These are phyloP conservation scores for Agrypnus murinus DNA, from an alignment of 2,888 invertebrate species.

Conservation along the genomic window DNA sequence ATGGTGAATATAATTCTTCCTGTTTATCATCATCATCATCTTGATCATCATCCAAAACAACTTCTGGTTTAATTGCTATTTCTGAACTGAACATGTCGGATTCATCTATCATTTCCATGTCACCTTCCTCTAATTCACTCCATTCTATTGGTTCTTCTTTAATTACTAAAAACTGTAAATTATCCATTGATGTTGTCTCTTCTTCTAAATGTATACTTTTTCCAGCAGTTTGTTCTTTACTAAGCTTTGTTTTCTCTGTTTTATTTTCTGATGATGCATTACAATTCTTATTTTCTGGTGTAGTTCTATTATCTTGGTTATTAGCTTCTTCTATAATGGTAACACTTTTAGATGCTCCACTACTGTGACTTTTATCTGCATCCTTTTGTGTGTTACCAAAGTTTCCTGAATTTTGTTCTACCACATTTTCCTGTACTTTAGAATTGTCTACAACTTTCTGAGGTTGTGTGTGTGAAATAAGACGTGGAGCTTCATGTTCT, in stretches of 20 bases:
- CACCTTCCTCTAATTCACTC: slow-evolving; percentile 79
- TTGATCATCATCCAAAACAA: slow-evolving; percentile 62
- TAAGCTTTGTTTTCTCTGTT: background rate
- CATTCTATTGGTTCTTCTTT: slow-evolving; percentile 83
- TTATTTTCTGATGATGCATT: background rate
- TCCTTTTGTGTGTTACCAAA: slow-evolving; percentile 9
- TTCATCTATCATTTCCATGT: slow-evolving; percentile 75
- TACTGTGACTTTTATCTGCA: background rate
- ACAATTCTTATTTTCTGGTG: background rate
- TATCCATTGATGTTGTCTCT: slow-evolving; percentile 50
- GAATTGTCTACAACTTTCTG: background rate
- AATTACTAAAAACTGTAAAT: slow-evolving; percentile 68
- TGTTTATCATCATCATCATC: slow-evolving; percentile 65
- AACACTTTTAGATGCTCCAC: background rate
- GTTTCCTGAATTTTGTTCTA: background rate
- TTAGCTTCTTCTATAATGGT: background rate
- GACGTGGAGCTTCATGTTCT: slow-evolving; percentile 30
- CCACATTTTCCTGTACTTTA: background rate
- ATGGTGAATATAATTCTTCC: slow-evolving; percentile 81
- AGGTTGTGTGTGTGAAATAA: background rate
- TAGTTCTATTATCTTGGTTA: background rate
- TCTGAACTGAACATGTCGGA: slow-evolving; percentile 80
- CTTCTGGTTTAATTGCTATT: slow-evolving; percentile 81
- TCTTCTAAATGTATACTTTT: slow-evolving; percentile 18
- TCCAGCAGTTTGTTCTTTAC: slow-evolving; percentile 6